Evolutionary conservation across 1,140 invertebrate genomes (phyloP), one percentile per base, ranked within the genome.

Genomic region (Megalopta genalis): DNA sequence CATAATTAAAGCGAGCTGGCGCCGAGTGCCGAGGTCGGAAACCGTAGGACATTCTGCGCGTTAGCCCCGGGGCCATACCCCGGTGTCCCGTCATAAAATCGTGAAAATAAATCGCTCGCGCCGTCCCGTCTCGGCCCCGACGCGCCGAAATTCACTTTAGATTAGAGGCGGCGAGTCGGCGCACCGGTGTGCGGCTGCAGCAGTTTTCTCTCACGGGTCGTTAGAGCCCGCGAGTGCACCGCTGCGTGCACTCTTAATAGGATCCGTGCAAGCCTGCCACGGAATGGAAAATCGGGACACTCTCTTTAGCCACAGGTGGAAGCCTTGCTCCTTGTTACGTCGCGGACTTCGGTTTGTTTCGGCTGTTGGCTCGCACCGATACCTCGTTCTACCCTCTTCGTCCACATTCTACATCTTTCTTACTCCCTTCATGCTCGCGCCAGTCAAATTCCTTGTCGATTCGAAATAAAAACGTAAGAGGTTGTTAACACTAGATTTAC

Each of bases 191-290:
- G 46, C 76, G 54, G 54, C 67, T 59, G 70, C 42, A 63, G 68
- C 80, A 85, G 71, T 87, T 87, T 86, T 88, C 84, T 82, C 82
- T 84, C 80, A 80, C 82, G 76, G 71, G 82, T 86, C 86, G 86
- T 88, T 88, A 86, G 80, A 87, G 54, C 52, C 75, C 59, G 49
- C 80, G 85, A 82, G 65, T 66, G 80, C 83, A 87, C 85, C 77
- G 75, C 75, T 64, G 69, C 83, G 73, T 83, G 83, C 82, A 62
- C 83, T 77, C 70, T 59, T 83, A 82, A 86, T 84, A 82, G 86
- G 79, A 82, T 80, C 72, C 52, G 52, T 9, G 62, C 52, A n/a
- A 54, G n/a, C 9, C n/a, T 62, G 64, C 66, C 25, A 46, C 63
- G 57, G 62, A 59, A 64, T 39, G 65, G 78, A 81, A 84, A 84